Conservation (phyloP, 2,113 vertebrate genomes). For the Anhinga rufa region DNA sequence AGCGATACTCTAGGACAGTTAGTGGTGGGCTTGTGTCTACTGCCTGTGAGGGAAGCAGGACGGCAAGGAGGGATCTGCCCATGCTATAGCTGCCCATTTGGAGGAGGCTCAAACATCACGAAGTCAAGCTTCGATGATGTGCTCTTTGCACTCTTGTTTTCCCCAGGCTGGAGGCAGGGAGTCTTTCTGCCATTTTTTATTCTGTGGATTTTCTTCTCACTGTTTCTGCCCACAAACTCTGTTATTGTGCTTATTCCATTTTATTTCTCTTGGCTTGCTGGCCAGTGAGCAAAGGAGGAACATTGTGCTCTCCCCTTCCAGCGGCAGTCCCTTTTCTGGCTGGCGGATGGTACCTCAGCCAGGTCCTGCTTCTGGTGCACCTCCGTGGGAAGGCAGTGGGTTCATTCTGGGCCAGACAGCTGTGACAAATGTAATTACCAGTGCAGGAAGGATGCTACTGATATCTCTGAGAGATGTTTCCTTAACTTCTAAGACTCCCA, state of each 20-base stretch:
- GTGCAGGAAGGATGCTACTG: neutral
- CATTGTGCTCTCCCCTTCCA: neutral
- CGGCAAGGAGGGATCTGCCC: neutral
- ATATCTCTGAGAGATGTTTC: neutral
- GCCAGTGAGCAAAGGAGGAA: neutral
- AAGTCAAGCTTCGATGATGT: neutral
- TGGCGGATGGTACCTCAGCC: neutral
- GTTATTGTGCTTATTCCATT: neutral
- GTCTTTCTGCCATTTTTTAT: neutral
- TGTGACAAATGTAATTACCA: neutral
- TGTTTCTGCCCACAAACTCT: neutral
- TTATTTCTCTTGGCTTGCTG: neutral
- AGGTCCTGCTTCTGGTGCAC: neutral
- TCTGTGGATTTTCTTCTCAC: neutral
- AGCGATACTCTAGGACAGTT: neutral
- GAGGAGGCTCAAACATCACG: neutral
- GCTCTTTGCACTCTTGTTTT: neutral
- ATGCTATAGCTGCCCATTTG: neutral
- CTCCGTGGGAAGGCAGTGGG: rapidly evolving
- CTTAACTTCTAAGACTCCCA: neutral
- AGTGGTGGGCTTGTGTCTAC: neutral
- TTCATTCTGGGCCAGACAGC: neutral
- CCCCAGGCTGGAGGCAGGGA: neutral
- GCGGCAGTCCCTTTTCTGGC: neutral
- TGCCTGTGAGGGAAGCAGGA: neutral